Conservation (phyloP, 1,140 invertebrate genomes). For the Geopemphigus sp. region DNA sequence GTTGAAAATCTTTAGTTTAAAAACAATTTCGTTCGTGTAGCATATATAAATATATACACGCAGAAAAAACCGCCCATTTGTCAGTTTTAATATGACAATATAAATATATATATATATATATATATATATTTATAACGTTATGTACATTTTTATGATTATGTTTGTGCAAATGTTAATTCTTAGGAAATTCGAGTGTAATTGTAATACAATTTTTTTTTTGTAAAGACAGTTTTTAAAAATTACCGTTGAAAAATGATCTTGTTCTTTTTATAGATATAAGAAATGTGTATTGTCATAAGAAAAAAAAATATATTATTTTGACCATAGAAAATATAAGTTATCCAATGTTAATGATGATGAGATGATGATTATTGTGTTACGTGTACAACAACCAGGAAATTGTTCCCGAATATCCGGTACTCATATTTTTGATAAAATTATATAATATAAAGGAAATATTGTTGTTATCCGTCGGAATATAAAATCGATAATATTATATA, state of each 20-base stretch:
- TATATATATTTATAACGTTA: slow-evolving; percentile 43
- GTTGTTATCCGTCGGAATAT: not conserved
- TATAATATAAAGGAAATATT: not conserved
- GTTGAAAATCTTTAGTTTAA: slow-evolving; percentile 7
- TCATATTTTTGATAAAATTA: slow-evolving; percentile 11
- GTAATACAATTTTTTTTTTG: slow-evolving; percentile 30
- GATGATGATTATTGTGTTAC: too few species aligned
- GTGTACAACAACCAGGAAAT: not conserved
- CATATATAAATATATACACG: too few species aligned
- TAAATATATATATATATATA: too few species aligned
- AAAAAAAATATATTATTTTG: slow-evolving; percentile 18
- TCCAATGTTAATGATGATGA: slow-evolving; percentile 37
- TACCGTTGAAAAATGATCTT: slow-evolving; percentile 48
- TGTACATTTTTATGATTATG: slow-evolving; percentile 46
- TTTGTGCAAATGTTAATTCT: slow-evolving; percentile 45
- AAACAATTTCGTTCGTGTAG: slow-evolving; percentile 25
- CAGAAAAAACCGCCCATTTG: slow-evolving; percentile 28
- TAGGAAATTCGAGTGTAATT: slow-evolving; percentile 42
- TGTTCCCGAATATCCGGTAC: not conserved
- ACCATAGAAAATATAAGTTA: slow-evolving; percentile 46
- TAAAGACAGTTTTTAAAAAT: slow-evolving; percentile 9
- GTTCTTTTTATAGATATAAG: slow-evolving; percentile 47
- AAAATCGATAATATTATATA: not conserved
- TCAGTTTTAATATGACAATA: slow-evolving; percentile 40
- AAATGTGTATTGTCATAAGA: slow-evolving; percentile 32